Conservation (phyloP, 2,888 invertebrate species). For the Deilephila porcellus region DNA sequence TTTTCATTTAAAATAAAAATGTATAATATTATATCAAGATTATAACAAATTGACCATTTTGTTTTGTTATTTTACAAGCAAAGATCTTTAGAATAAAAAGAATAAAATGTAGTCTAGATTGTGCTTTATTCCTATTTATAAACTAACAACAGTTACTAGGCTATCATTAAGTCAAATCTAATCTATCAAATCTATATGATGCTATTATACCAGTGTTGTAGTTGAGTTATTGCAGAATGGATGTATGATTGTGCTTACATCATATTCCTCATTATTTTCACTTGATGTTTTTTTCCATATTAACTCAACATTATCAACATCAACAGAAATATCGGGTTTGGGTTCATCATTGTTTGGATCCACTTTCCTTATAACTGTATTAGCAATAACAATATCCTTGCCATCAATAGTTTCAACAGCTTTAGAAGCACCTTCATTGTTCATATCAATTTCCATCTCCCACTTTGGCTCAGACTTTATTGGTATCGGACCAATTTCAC, state of each 20-base stretch:
- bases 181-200: too few relatives aligned
- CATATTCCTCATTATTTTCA: conserved; percentile 50
- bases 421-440: conserved; percentile 46
- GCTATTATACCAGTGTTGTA: too few relatives aligned
- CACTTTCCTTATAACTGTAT: conserved; percentile 79
- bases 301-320: conserved; percentile 57
- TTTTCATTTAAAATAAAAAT: too few relatives aligned
- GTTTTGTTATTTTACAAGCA: too few relatives aligned
- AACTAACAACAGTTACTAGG: too few relatives aligned
- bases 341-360: conserved; percentile 58
- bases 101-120: too few relatives aligned
- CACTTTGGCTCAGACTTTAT: conserved; percentile 76
- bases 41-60: too few relatives aligned
- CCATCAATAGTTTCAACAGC: conserved; percentile 64
- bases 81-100: too few relatives aligned
- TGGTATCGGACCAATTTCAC: conserved; percentile 74
- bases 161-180: too few relatives aligned
- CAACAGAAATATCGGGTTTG: conserved; percentile 45
- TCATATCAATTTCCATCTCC: conserved; percentile 77
- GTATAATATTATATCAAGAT: too few relatives aligned
- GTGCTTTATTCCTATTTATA: too few relatives aligned
- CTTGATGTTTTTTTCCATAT: conserved; percentile 61
- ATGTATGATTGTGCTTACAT: conserved; percentile 56
- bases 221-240: background rate
- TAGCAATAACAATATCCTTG: conserved; percentile 76